Conservation (phyloP, 2,888 invertebrate genomes). For the Tenodera sinensis region DNA sequence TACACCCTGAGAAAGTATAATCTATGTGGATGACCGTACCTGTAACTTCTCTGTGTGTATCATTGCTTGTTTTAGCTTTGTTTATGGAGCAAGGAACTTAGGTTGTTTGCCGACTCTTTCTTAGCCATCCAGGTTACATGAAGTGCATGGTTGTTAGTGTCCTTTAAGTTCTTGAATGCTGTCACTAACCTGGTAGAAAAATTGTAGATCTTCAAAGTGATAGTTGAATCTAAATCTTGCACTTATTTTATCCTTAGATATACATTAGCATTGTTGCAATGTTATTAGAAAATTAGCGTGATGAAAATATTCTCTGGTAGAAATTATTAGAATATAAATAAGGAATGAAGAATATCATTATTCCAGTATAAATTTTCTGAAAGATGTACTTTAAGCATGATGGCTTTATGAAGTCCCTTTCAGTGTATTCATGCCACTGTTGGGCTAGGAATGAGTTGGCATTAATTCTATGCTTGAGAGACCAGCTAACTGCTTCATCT, state of each 20-base stretch:
- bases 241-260: background rate
- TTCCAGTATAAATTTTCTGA: background rate
- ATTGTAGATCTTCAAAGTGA: background rate
- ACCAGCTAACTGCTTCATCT: background rate
- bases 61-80: background rate
- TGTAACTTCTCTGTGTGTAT: background rate
- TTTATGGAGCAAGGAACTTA: background rate
- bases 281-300: background rate
- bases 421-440: background rate
- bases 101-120: background rate
- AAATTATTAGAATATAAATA: background rate
- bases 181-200: background rate
- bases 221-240: background rate
- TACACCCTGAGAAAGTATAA: background rate
- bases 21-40: background rate
- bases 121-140: background rate
- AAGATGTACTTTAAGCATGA: background rate
- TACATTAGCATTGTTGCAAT: background rate
- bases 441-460: background rate
- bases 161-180: background rate
- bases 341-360: background rate
- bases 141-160: background rate
- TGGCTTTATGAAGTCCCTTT: background rate
- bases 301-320: background rate
- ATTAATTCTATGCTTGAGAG: background rate